Percentiles rank a stretch among this genome's conserved stretches.
These are phyloP conservation scores for Spongilla lacustris DNA, from an alignment of 37 sponge, comb jelly and placozoan genomes.

Conservation along the genomic window DNA sequence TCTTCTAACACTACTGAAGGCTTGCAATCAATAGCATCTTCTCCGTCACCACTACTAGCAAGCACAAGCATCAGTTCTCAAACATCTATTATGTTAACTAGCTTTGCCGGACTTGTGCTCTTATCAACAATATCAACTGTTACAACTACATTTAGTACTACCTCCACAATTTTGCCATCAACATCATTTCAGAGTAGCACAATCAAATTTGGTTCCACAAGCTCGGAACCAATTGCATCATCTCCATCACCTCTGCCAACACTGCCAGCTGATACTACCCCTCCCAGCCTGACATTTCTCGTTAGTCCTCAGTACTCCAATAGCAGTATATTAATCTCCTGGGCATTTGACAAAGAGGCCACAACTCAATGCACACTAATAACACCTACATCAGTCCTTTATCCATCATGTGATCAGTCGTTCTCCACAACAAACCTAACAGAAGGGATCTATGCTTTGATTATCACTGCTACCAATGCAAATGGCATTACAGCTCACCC, in stretches of 20 bases:
- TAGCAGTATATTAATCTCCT: constrained; percentile 4
- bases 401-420: neutral
- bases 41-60: too few relatives aligned
- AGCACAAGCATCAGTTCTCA: neutral
- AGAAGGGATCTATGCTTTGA: neutral
- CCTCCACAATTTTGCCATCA: neutral
- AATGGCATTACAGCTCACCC: neutral
- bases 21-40: too few relatives aligned
- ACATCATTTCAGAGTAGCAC: neutral
- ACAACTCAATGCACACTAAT: constrained; percentile 4
- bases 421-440: neutral
- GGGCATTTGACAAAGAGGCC: constrained; percentile 10
- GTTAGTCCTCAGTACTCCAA: neutral
- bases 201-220: too few relatives aligned
- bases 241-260: neutral
- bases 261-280: neutral
- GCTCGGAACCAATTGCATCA: neutral
- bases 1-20: too few relatives aligned
- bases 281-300: neutral
- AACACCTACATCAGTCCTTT: neutral
- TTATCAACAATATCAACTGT: too few relatives aligned
- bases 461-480: neutral
- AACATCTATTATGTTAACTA: too few relatives aligned
- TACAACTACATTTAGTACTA: too few relatives aligned
- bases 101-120: too few relatives aligned